Percentiles rank a stretch among this genome's conserved stretches.
These are phyloP conservation scores for Mastomys coucha DNA, from an alignment of 2,113 vertebrate genomes.

Conservation along the genomic window DNA sequence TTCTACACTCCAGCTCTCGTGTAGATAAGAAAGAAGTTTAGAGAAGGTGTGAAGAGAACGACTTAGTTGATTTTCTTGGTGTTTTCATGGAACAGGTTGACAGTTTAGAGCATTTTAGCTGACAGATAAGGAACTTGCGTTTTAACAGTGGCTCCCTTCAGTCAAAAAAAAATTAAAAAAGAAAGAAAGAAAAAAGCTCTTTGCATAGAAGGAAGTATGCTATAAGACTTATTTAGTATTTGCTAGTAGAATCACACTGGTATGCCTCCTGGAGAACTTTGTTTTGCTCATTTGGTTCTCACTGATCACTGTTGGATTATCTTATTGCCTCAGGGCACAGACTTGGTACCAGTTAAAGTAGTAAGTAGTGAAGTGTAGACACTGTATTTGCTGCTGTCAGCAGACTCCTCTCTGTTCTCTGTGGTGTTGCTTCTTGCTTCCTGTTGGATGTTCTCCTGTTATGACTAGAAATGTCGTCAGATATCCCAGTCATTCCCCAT, in stretches of 20 bases:
- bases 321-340: not conserved
- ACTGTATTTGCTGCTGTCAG: too few relatives aligned
- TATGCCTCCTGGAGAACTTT: not conserved
- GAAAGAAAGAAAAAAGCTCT: too few relatives aligned
- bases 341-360: not conserved
- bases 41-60: not conserved
- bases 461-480: not conserved
- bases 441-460: not conserved
- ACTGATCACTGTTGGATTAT: not conserved
- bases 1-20: not conserved
- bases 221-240: not conserved
- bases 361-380: not conserved
- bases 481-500: not conserved
- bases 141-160: not conserved
- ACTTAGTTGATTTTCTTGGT: not conserved
- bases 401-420: not conserved
- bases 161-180: too few relatives aligned
- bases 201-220: not conserved
- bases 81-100: not conserved
- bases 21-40: not conserved
- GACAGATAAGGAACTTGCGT: not conserved
- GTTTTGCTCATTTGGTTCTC: slow-evolving; percentile 18
- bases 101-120: slow-evolving; percentile 18
- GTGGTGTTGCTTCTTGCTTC: not conserved
- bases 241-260: not conserved